phyloP scores from a whole-genome alignment of 2,888 invertebrate species.

The Pyrochroa serraticornis region DNA sequence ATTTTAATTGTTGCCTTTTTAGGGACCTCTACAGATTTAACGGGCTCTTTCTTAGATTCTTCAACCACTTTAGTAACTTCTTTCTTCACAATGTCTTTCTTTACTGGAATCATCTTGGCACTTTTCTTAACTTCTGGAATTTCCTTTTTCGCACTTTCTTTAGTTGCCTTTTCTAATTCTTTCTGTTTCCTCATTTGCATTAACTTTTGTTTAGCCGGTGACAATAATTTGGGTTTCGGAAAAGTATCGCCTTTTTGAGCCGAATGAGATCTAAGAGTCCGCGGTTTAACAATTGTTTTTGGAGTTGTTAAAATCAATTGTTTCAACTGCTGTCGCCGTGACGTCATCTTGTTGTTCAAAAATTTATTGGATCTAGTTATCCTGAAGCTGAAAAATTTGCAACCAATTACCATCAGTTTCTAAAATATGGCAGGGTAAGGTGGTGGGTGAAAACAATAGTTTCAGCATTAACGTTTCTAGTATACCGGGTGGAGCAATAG shows the following conservation, averaged over 20 bases:
- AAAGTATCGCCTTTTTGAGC: conserved; percentile 41
- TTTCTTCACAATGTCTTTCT: conserved; percentile 6
- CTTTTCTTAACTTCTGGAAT: conserved; percentile 9
- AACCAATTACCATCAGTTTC: too few species aligned
- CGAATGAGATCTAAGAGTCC: conserved; percentile 43
- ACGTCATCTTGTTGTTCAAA: conserved; percentile 29
- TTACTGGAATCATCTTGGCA: conserved; percentile 4
- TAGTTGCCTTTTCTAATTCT: conserved; percentile 10
- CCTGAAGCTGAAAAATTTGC: conserved; percentile 34
- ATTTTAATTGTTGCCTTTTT: neutral
- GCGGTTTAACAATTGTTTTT: conserved; percentile 40
- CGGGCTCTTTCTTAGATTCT: neutral
- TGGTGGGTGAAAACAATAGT: too few species aligned
- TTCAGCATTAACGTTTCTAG: neutral
- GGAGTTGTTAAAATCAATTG: conserved; percentile 41
- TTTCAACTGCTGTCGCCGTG: conserved; percentile 44
- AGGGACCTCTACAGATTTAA: neutral
- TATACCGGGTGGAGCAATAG: too few species aligned
- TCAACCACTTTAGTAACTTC: neutral
- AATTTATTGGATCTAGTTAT: conserved; percentile 45
- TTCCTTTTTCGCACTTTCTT: conserved; percentile 12
- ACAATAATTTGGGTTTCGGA: conserved; percentile 1
- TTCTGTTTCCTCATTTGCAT: conserved; percentile 22
- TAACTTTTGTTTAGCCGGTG: conserved; percentile 33
- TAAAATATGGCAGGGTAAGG: too few species aligned